These are phyloP conservation scores for Muntiacus muntjak DNA, from an alignment of 2,113 vertebrate species.

Conservation along the genomic window DNA sequence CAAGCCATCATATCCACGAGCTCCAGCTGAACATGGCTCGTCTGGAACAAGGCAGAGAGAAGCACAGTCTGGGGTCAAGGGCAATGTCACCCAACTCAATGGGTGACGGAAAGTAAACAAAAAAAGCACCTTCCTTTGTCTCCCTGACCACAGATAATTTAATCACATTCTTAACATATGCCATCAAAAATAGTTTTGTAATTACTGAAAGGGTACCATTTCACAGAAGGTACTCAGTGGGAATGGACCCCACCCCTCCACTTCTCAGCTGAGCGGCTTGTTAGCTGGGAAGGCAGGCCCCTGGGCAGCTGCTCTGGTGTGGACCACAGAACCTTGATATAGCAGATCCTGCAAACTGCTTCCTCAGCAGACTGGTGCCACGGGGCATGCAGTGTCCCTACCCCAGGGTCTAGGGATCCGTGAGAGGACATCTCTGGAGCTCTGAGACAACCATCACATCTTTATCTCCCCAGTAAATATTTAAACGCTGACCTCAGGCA, in stretches of 20 bases:
- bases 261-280: not conserved
- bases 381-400: rapidly evolving
- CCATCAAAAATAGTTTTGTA: not conserved
- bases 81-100: not conserved
- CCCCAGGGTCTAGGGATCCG: not conserved
- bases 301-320: not conserved
- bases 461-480: not conserved
- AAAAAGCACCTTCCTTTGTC: not conserved
- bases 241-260: not conserved
- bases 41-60: not conserved
- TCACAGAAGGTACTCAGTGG: not conserved
- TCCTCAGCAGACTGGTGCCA: too few relatives aligned
- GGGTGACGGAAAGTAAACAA: not conserved
- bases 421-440: not conserved
- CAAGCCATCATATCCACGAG: not conserved
- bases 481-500: not conserved
- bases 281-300: not conserved
- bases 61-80: not conserved
- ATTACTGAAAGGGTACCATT: not conserved
- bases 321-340: not conserved
- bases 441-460: not conserved
- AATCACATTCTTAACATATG: not conserved
- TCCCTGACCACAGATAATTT: not conserved
- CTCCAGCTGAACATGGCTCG: not conserved
- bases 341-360: not conserved